Conservation (phyloP, 2,888 invertebrate species). For the Macaria notata region DNA sequence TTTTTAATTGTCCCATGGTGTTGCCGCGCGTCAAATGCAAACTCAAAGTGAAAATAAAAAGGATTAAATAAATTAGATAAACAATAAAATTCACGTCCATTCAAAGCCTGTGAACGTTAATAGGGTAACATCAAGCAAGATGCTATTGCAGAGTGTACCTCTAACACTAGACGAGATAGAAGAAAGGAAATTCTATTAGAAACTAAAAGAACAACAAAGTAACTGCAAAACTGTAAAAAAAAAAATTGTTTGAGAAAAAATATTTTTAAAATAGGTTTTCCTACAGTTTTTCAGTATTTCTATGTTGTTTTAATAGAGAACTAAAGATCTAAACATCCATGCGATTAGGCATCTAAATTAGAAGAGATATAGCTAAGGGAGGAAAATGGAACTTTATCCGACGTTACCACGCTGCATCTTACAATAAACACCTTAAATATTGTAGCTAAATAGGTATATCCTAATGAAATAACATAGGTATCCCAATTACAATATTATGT, state of each 20-base stretch:
- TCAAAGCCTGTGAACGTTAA: conserved; percentile 68
- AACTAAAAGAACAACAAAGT: conserved; percentile 11
- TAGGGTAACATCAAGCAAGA: conserved; percentile 42
- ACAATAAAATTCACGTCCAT: conserved; percentile 56
- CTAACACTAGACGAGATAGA: conserved; percentile 30
- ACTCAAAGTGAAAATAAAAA: conserved; percentile 60
- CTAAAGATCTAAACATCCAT: conserved; percentile 37
- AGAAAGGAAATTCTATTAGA: conserved; percentile 27
- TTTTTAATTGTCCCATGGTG: conserved; percentile 54
- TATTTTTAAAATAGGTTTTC: background rate
- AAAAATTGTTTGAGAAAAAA: conserved; percentile 7
- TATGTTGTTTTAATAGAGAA: conserved; percentile 1
- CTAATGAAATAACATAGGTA: background rate
- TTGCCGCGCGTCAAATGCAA: conserved; percentile 68
- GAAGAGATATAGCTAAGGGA: conserved; percentile 23
- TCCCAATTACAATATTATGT: background rate
- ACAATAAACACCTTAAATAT: conserved; percentile 14
- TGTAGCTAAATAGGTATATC: conserved; percentile 4
- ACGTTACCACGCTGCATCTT: conserved; percentile 14
- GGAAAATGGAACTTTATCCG: conserved; percentile 27
- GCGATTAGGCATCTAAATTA: conserved; percentile 42
- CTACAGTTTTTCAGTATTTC: background rate
- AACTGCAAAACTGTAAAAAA: background rate
- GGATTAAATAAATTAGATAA: conserved; percentile 52
- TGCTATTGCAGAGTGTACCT: conserved; percentile 32